Evolutionary conservation across 1,140 invertebrate species (phyloP).

Genomic region (Cardiocondyla obscurior): DNA sequence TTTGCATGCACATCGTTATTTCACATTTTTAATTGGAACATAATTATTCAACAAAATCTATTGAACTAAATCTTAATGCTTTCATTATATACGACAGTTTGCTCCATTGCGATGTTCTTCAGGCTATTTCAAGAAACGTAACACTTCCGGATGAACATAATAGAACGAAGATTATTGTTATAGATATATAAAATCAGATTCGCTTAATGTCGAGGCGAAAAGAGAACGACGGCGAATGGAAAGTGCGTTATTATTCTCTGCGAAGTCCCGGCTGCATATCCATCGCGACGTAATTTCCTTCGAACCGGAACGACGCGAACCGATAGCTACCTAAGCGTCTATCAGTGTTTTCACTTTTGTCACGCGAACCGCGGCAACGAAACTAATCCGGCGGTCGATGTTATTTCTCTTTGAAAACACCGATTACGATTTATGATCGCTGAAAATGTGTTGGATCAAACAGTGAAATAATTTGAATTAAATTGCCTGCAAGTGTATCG

Average conservation of each 20-base stretch:
- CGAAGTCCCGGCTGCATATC: neutral
- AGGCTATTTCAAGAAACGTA: neutral
- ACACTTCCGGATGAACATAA: neutral
- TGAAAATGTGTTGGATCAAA: neutral
- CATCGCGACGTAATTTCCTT: conserved; percentile 2
- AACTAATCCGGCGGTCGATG: neutral
- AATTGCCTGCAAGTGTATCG: neutral
- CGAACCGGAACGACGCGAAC: neutral
- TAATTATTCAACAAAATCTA: neutral
- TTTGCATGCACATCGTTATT: neutral
- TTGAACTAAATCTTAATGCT: neutral
- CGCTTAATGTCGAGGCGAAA: neutral
- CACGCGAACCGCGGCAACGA: neutral
- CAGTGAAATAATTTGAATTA: conserved; percentile 20
- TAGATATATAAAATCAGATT: neutral
- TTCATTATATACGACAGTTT: too few species aligned
- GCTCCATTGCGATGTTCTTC: neutral
- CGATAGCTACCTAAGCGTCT: neutral
- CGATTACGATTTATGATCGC: neutral
- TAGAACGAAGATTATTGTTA: neutral
- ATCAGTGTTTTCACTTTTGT: conserved; percentile 14
- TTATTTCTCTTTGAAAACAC: neutral
- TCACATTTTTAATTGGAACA: neutral
- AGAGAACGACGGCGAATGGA: neutral
- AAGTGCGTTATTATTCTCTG: neutral